Conservation (phyloP, 2,113 vertebrate species). For the Lucifuga dentata region DNA sequence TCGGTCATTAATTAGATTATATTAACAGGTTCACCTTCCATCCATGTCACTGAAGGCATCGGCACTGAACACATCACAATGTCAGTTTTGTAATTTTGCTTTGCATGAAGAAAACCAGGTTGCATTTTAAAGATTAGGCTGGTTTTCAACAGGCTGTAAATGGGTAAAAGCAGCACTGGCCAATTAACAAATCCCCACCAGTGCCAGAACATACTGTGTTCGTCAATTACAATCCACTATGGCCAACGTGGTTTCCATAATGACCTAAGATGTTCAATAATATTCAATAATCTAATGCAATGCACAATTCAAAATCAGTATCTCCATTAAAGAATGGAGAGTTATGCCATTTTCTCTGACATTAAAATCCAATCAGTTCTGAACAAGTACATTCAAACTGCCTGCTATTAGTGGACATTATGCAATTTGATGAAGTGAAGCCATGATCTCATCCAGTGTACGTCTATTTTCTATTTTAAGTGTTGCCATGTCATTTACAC, state of each 20-base stretch:
- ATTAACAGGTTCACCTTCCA: no score
- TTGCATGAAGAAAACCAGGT: no score
- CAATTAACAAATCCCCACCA: not conserved
- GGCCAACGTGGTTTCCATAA: not conserved
- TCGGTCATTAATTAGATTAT: not conserved
- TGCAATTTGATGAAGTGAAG: not conserved
- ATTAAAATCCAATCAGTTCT: conserved; percentile 6
- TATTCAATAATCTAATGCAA: conserved; percentile 7
- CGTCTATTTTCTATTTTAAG: not conserved
- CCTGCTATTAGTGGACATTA: not conserved
- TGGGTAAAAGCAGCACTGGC: no score
- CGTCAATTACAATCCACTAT: not conserved
- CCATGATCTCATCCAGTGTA: not conserved
- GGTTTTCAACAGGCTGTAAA: no score
- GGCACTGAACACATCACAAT: not conserved
- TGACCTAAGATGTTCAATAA: not conserved
- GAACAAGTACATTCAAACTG: not conserved
- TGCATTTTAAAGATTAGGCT: no score
- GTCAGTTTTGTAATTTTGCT: not conserved
- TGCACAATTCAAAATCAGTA: conserved; percentile 12
- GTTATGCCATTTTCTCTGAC: not conserved
- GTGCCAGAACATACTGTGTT: not conserved
- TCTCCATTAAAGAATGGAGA: not conserved
- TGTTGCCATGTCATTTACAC: not conserved
- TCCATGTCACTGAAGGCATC: no score